A percentile compares a stretch with the other conserved stretches of the same genome.
phyloP scores from a whole-genome alignment of 1,140 invertebrate species.

The Macrobrachium nipponense region DNA sequence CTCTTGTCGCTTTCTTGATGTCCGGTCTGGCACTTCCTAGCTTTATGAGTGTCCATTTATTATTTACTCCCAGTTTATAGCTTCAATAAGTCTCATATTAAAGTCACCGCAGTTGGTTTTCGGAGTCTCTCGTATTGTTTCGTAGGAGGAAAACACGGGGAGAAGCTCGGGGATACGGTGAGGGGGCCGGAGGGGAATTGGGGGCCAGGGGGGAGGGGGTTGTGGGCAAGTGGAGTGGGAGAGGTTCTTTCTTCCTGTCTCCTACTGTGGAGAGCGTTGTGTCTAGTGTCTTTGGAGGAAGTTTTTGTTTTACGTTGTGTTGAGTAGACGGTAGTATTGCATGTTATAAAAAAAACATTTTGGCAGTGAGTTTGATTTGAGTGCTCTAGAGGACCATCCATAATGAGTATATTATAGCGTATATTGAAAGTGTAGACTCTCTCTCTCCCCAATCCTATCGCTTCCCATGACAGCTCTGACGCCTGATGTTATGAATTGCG shows the following conservation, averaged over 20 bases:
- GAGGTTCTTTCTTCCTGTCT: background rate
- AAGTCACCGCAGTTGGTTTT: slow-evolving; percentile 46
- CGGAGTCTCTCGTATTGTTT: slow-evolving; percentile 54
- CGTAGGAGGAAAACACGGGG: slow-evolving; percentile 16
- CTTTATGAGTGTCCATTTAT: slow-evolving; percentile 63
- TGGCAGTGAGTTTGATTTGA: too few species aligned
- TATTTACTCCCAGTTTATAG: slow-evolving; percentile 62
- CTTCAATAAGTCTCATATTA: slow-evolving; percentile 63
- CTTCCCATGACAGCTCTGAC: too few species aligned
- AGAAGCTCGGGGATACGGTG: background rate
- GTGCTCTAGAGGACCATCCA: too few species aligned
- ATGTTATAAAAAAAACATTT: too few species aligned
- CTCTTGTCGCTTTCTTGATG: slow-evolving; percentile 45
- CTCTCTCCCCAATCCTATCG: too few species aligned
- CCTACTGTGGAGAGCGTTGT: too few species aligned
- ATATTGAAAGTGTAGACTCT: too few species aligned
- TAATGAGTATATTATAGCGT: too few species aligned
- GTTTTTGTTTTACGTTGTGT: too few species aligned
- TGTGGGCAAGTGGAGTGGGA: background rate
- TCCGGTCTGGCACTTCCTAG: slow-evolving; percentile 58
- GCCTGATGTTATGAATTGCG: too few species aligned
- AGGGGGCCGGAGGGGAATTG: background rate
- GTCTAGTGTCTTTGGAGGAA: too few species aligned
- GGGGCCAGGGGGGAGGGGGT: background rate
- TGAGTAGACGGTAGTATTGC: too few species aligned